These are phyloP conservation scores for Hipposideros larvatus DNA, from an alignment of 2,797 vertebrate species.

Conservation along the genomic window DNA sequence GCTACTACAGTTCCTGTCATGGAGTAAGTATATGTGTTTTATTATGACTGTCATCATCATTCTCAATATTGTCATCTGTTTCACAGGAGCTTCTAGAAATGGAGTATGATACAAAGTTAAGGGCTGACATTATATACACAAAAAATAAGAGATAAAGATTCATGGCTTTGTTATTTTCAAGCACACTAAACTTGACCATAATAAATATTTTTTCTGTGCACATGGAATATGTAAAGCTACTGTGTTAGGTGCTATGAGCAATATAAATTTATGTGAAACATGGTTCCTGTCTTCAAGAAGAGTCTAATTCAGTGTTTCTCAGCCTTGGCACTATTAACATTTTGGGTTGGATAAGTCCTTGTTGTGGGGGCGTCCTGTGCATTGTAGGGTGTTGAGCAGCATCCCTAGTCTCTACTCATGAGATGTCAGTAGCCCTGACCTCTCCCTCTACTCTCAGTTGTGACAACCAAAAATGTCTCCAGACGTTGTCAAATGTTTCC, in stretches of 20 bases:
- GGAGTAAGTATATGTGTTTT: not conserved
- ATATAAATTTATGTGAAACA: not conserved
- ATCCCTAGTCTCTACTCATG: not conserved
- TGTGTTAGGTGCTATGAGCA: not conserved
- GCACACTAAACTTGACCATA: not conserved
- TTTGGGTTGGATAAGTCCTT: not conserved
- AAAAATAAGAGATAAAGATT: not conserved
- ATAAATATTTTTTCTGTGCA: not conserved
- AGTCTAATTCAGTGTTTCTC: not conserved
- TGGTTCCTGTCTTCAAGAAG: not conserved
- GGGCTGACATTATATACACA: not conserved
- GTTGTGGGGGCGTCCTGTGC: not conserved
- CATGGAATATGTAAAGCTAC: not conserved
- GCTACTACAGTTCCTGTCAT: not conserved
- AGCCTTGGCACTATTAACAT: not conserved
- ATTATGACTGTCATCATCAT: not conserved
- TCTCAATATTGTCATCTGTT: not conserved
- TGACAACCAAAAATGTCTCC: not conserved
- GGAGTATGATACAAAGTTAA: not conserved
- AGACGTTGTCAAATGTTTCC: not conserved
- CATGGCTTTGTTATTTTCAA: not conserved
- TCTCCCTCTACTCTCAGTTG: not conserved
- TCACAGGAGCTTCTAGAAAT: not conserved
- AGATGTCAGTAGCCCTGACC: not conserved
- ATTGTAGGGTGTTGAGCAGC: not conserved